Conservation (phyloP, 2,888 invertebrate genomes). For the Criorhina ranunculi region DNA sequence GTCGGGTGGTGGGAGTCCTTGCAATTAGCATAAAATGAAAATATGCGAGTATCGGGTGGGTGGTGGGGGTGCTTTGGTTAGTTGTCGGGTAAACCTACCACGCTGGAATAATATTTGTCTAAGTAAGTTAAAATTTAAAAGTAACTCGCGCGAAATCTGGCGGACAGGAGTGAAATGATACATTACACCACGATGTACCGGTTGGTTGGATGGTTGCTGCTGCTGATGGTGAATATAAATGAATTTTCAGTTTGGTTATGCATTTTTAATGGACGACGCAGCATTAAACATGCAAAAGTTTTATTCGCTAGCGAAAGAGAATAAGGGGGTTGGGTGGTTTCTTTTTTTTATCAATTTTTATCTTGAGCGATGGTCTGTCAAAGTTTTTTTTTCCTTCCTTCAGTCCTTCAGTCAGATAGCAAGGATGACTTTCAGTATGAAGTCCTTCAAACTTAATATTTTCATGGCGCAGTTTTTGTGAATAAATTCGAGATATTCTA, state of each 20-base stretch:
- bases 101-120: conserved; percentile 56
- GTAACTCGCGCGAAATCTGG: conserved; percentile 37
- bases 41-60: conserved; percentile 26
- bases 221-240: conserved; percentile 50
- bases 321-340: neutral
- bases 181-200: conserved; percentile 46
- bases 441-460: neutral
- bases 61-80: neutral
- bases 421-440: neutral
- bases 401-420: neutral
- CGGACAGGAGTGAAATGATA: conserved; percentile 47
- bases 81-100: neutral
- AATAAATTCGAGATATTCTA: too few relatives aligned
- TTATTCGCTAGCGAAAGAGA: conserved; percentile 11
- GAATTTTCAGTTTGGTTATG: conserved; percentile 41
- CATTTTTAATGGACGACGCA: conserved; percentile 37
- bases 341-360: neutral
- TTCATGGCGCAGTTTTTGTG: neutral
- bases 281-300: conserved; percentile 1
- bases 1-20: conserved; percentile 42
- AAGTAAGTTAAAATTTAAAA: conserved; percentile 53
- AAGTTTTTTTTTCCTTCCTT: neutral
- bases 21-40: conserved; percentile 71
- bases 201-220: neutral
- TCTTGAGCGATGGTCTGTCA: conserved; percentile 8